Base-by-base conservation (phyloP, 2,888 invertebrate genomes). In the Tetheella fluctuosa region DNA sequence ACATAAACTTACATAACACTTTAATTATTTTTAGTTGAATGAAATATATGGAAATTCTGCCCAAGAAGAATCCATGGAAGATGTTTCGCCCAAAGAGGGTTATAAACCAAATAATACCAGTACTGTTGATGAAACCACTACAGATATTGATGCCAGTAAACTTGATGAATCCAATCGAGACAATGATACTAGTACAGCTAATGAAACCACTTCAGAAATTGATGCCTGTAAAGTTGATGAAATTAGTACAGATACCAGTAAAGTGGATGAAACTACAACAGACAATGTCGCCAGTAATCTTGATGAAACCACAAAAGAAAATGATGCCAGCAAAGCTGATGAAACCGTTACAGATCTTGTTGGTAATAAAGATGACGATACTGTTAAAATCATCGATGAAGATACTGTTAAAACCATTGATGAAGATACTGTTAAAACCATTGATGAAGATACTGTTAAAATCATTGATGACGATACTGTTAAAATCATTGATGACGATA, bases 221-320 rank as follows among this genome's bases (percentile, higher is more conserved):
- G 25, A n/a, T n/a, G 39, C 15, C 6, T 37, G 23, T 28, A 42
- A 28, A 6, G 12, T 20, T 12, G 39, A 20, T 13, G 52, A 56
- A 25, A 54, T 52, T 37, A 23, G 2, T 48, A 55, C 42, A 54
- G n/a, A 48, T 17, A 57, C n/a, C 2, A 30, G 5, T 30, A 59
- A 23, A 12, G 25, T 25, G 8, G 42, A 37, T 7, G 39, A 57
- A 54, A 37, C 52, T n/a, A 52, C 23, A 10, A 52, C 25, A 8
- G 58, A 58, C 23, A 30, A 39, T 58, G 54, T 34, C 23, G n/a
- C 23, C 12, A 42, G 60, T 34, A 54, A 37, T 54, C 7, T 48
- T 52, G 25, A 23, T 1, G 54, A 39, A 57, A 13, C 55, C 13
- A 53, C 23, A 8, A 30, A 52, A 10, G 59, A 59, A 30, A 34